phyloP scores from a whole-genome alignment of 2,888 invertebrate species.

The Actias luna region DNA sequence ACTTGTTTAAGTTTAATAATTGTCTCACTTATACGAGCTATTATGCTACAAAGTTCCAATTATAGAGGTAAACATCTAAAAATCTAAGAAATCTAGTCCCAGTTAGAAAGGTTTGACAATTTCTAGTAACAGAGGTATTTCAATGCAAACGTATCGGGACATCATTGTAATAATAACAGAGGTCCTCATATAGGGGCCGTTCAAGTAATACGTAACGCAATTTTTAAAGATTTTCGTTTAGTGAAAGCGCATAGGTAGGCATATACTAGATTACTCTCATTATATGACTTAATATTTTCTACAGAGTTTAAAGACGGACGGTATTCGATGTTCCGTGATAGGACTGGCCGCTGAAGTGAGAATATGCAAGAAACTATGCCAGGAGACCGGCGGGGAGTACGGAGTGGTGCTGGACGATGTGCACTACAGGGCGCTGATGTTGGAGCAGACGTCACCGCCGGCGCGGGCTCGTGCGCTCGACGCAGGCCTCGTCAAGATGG shows the following conservation, averaged over 20 bases:
- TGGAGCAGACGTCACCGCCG: slow-evolving; percentile 82
- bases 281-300: slow-evolving; percentile 3
- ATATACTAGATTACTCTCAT: too few relatives aligned
- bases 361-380: slow-evolving; percentile 92
- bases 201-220: too few relatives aligned
- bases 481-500: slow-evolving; percentile 95
- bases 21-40: not conserved
- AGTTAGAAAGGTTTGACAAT: too few relatives aligned
- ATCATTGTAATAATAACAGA: too few relatives aligned
- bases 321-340: slow-evolving; percentile 96
- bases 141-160: too few relatives aligned
- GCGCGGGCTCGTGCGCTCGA: slow-evolving; percentile 84
- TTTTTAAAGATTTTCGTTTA: too few relatives aligned
- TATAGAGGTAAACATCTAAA: not conserved
- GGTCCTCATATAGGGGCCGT: too few relatives aligned
- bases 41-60: not conserved
- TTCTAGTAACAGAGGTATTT: too few relatives aligned
- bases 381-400: slow-evolving; percentile 93
- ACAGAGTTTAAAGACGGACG: slow-evolving; percentile 84
- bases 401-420: slow-evolving; percentile 90
- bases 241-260: too few relatives aligned
- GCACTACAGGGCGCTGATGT: slow-evolving; percentile 84
- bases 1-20: not conserved
- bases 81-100: not conserved
- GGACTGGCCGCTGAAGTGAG: slow-evolving; percentile 97